phyloP scores from a whole-genome alignment of 1,140 invertebrate genomes.

The Penaeus chinensis region DNA sequence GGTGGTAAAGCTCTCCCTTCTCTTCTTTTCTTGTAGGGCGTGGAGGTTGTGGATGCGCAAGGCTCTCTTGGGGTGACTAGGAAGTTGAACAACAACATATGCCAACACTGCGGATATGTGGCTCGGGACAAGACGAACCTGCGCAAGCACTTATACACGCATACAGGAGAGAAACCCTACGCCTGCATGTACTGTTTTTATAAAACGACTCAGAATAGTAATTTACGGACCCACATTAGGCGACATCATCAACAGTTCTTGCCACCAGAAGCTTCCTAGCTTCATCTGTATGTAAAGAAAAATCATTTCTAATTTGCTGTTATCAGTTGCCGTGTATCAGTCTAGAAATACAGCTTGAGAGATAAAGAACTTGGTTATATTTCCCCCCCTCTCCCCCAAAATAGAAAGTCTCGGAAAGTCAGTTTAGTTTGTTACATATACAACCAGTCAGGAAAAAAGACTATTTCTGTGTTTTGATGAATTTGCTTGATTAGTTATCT shows the following conservation, averaged over 20 bases:
- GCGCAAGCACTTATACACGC: conserved; percentile 57
- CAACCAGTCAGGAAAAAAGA: too few relatives aligned
- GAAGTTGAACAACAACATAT: conserved; percentile 58
- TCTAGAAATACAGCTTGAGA: neutral
- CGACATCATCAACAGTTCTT: conserved; percentile 47
- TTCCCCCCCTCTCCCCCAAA: too few relatives aligned
- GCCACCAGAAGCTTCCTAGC: neutral
- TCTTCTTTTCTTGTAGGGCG: conserved; percentile 53
- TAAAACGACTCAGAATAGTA: conserved; percentile 57
- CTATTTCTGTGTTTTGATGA: too few relatives aligned
- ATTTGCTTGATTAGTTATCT: too few relatives aligned
- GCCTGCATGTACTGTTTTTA: conserved; percentile 56
- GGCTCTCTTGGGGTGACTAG: conserved; percentile 35
- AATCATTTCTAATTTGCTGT: too few relatives aligned
- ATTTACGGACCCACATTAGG: conserved; percentile 52
- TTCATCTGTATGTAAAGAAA: too few relatives aligned
- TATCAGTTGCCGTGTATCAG: too few relatives aligned
- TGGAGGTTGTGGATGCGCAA: conserved; percentile 56
- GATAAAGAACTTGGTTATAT: too few relatives aligned
- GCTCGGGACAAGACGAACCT: conserved; percentile 59
- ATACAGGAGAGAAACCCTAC: conserved; percentile 55
- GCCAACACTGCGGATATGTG: conserved; percentile 59
- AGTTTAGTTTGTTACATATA: too few relatives aligned
- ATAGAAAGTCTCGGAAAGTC: too few relatives aligned
- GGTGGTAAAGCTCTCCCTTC: conserved; percentile 49